phyloP scores from a whole-genome alignment of 1,140 invertebrate species.

The Galendromus occidentalis region DNA sequence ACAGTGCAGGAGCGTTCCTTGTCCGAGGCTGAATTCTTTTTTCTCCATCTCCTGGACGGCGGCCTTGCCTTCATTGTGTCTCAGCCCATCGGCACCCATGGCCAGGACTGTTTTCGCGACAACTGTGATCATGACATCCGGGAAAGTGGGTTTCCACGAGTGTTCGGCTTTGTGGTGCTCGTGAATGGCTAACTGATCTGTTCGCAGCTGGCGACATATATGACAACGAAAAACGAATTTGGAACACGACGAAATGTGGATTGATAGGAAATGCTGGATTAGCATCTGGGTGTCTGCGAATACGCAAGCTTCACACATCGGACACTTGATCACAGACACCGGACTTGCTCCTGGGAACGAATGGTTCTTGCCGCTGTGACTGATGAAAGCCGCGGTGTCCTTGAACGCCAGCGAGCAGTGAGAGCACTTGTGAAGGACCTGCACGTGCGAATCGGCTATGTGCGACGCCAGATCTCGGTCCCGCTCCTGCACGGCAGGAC shows the following conservation, averaged over 20 bases:
- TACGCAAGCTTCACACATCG: conserved; percentile 9
- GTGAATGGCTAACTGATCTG: conserved; percentile 6
- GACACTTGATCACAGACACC: conserved; percentile 10
- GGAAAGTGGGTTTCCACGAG: background rate
- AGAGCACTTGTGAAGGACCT: background rate
- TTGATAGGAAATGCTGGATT: conserved; percentile 4
- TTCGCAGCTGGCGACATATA: background rate
- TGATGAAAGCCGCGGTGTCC: background rate
- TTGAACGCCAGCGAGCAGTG: background rate
- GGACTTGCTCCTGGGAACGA: background rate
- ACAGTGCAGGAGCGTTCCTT: background rate
- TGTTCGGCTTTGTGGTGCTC: conserved; percentile 8
- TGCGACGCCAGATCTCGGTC: background rate
- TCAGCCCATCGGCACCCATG: background rate
- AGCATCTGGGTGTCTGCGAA: conserved; percentile 10
- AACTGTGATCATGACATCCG: background rate
- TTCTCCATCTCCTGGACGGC: background rate
- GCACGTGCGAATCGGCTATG: conserved; percentile 3
- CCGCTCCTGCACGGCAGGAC: background rate
- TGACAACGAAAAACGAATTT: conserved; percentile 10
- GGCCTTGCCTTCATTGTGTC: background rate
- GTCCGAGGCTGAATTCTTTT: background rate
- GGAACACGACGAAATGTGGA: background rate
- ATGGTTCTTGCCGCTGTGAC: conserved; percentile 5
- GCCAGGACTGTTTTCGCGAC: background rate